These are phyloP conservation scores for Ips typographus DNA, from an alignment of 1,140 invertebrate species.

Conservation along the genomic window DNA sequence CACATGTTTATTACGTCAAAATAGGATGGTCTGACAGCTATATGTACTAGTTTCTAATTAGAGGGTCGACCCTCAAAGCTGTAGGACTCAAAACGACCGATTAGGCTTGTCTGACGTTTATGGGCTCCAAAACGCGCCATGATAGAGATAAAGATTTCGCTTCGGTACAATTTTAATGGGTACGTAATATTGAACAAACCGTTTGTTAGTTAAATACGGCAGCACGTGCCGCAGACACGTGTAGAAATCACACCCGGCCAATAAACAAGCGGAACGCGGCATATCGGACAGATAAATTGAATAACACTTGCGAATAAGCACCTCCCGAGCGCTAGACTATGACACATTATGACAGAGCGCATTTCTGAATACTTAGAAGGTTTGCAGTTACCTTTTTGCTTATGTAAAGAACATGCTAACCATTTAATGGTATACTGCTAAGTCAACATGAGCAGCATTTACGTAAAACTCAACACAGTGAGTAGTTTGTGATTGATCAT, in stretches of 20 bases:
- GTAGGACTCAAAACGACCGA: not conserved
- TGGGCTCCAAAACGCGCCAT: not conserved
- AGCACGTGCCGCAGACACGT: slow-evolving; percentile 49
- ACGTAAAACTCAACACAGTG: no score
- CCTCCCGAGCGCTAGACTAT: slow-evolving; percentile 27
- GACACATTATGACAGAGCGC: slow-evolving; percentile 44
- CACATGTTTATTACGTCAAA: slow-evolving; percentile 43
- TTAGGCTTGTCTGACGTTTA: not conserved
- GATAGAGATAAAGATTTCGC: slow-evolving; percentile 3
- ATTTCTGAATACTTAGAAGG: slow-evolving; percentile 31
- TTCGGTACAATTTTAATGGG: slow-evolving; percentile 9
- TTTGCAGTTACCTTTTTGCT: not conserved
- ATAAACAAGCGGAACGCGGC: slow-evolving; percentile 49
- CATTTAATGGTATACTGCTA: no score
- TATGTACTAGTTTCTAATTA: slow-evolving; percentile 38
- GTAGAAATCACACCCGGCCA: slow-evolving; percentile 50
- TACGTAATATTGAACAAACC: slow-evolving; percentile 7
- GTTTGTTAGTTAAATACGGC: slow-evolving; percentile 8
- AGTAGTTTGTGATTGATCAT: no score
- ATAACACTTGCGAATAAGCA: slow-evolving; percentile 53
- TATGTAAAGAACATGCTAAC: not conserved
- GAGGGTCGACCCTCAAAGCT: slow-evolving; percentile 12
- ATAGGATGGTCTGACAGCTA: slow-evolving; percentile 30
- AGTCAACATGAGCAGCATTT: no score
- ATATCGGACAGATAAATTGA: slow-evolving; percentile 51